Evolutionary conservation across 2,797 vertebrate species (phyloP).

Genomic region (Tiaroga cobitis): DNA sequence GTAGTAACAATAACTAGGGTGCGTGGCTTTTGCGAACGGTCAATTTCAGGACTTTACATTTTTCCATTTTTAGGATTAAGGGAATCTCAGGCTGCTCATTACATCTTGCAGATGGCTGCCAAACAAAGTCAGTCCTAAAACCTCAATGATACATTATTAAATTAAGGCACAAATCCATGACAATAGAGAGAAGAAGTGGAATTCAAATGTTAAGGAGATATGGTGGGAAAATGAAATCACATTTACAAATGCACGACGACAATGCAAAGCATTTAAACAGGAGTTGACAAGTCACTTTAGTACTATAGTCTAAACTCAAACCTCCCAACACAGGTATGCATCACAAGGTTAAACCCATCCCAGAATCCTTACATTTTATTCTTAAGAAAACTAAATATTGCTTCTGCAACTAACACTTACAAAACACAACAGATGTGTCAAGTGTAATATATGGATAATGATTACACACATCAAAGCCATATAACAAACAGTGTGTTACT

Average conservation of each 20-base stretch:
- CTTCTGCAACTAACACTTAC: background rate
- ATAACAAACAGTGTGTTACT: conserved; percentile 1
- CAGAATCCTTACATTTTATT: background rate
- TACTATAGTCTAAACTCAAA: background rate
- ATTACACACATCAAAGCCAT: background rate
- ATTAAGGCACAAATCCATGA: conserved; percentile 12
- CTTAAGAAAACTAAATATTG: background rate
- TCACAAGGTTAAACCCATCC: background rate
- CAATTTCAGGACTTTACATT: background rate
- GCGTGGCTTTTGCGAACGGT: no score
- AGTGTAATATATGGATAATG: background rate
- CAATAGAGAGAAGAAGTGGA: conserved; percentile 23
- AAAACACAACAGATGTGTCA: background rate
- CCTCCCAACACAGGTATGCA: conserved; percentile 35
- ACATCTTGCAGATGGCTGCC: background rate
- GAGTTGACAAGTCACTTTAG: conserved; percentile 20
- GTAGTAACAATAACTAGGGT: no score
- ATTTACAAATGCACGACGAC: conserved; percentile 46
- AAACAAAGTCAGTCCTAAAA: conserved; percentile 6
- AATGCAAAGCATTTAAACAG: conserved; percentile 39
- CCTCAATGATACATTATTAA: background rate
- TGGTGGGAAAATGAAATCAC: conserved; percentile 26
- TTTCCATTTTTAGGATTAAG: conserved; percentile 16
- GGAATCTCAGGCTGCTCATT: background rate
- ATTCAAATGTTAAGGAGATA: conserved; percentile 26